These are phyloP conservation scores for Anarrhichthys ocellatus DNA, from an alignment of 2,113 vertebrate species.

Conservation along the genomic window DNA sequence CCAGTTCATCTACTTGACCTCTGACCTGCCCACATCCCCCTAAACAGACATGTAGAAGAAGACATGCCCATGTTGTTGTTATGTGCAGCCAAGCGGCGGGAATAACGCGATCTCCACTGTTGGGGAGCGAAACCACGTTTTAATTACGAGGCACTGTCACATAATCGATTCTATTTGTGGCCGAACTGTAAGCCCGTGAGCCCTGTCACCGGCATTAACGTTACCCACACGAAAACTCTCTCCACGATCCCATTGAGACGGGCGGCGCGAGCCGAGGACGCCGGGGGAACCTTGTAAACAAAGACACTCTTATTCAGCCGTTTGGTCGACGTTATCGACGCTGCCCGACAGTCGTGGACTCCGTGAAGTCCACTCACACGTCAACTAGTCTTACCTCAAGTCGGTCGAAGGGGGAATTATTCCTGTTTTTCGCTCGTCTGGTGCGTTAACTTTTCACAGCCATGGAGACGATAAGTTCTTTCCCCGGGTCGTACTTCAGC, in stretches of 20 bases:
- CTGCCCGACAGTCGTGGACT: neutral
- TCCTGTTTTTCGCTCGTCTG: constrained; percentile 55
- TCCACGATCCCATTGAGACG: constrained; percentile 57
- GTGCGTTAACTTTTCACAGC: constrained; percentile 79
- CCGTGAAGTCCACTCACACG: neutral
- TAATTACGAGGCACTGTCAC: constrained; percentile 19
- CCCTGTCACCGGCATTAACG: constrained; percentile 46
- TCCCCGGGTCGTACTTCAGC: constrained; percentile 50
- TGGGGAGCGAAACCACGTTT: neutral
- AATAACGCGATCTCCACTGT: neutral
- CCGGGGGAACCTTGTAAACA: constrained; percentile 68
- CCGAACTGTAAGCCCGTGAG: constrained; percentile 45
- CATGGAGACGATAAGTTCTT: constrained; percentile 74
- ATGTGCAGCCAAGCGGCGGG: neutral
- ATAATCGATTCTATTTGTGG: constrained; percentile 48
- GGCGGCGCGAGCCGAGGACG: constrained; percentile 31
- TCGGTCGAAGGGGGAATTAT: constrained; percentile 39
- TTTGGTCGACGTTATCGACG: constrained; percentile 6
- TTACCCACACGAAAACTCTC: constrained; percentile 43
- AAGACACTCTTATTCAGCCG: constrained; percentile 62
- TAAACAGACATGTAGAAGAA: neutral
- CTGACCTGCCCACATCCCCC: neutral
- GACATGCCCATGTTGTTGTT: neutral
- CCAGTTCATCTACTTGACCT: neutral
- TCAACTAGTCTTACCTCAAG: constrained; percentile 67